Evolutionary conservation across 2,888 invertebrate genomes (phyloP).

Genomic region (Ashinkailepas kermadecensis): DNA sequence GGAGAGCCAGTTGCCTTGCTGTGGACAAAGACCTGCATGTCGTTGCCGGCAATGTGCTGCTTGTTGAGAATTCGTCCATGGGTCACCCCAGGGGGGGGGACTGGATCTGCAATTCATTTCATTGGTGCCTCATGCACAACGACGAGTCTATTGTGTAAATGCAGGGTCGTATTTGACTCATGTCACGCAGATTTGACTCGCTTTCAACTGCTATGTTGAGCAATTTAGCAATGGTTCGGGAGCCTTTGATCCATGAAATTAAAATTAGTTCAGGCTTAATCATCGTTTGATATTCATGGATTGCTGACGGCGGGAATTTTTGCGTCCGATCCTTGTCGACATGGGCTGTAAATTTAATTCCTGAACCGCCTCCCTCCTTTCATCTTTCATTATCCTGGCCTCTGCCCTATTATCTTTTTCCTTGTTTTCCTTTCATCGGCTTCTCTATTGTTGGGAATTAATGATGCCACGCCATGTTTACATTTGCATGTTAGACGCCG

Average conservation of each 20-base stretch:
- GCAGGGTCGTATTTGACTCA: too few relatives aligned
- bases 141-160: too few relatives aligned
- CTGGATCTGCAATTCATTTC: too few relatives aligned
- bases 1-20: too few relatives aligned
- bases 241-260: neutral
- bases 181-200: too few relatives aligned
- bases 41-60: too few relatives aligned
- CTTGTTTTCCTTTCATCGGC: constrained; percentile 4
- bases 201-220: too few relatives aligned
- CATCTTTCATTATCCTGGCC: neutral
- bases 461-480: constrained; percentile 7
- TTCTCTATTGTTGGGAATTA: neutral
- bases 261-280: neutral
- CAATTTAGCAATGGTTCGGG: too few relatives aligned
- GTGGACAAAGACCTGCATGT: too few relatives aligned
- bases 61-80: too few relatives aligned
- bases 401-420: constrained; percentile 7
- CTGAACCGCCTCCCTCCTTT: neutral
- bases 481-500: neutral
- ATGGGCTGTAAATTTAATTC: neutral
- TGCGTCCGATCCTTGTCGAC: neutral
- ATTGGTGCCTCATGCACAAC: too few relatives aligned
- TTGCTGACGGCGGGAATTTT: neutral
- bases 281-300: constrained; percentile 1
- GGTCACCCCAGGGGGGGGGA: too few relatives aligned